Base-by-base conservation (phyloP, 2,888 invertebrate species). In the Hylaea fasciaria region DNA sequence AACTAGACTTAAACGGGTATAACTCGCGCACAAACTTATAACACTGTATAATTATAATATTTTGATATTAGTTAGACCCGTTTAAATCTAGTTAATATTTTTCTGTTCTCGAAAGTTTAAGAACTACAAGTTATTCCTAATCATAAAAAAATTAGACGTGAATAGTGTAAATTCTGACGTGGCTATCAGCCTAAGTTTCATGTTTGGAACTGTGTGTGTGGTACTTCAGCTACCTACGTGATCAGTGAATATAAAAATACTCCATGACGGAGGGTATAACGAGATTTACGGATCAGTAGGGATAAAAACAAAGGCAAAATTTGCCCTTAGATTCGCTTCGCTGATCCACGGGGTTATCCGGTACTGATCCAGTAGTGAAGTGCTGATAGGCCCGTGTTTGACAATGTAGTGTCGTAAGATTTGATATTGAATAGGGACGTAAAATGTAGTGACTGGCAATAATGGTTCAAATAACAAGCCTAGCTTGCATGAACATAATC, bases 281-380 rank as follows among this genome's bases (percentile, higher is more conserved):
- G 81, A 83, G 86, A 86, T 87, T 86, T 83, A 61, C 68, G 71
- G 72, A 58, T 73, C 74, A 78, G 76, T 69, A 68, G 69, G 82
- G 81, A 82, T 82, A 78, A 80, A 81, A 81, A 85, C 83, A 85
- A 83, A 83, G 78, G 80, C 77, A 73, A 81, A 84, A 83, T 85
- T 86, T 78, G 79, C 78, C 78, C 77, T 76, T 70, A 72, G 68
- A 81, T 74, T 80, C 80, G 80, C 81, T 86, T 79, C 80, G 78
- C 78, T 86, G 85, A 87, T 84, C 83, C 83, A 69, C 72, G 74
- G 73, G 51, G 64, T 63, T 64, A 62, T 65, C 66, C 54, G 50
- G 46, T 29, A 22, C 51, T 53, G 80, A 84, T 82, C 80, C 80
- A 77, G 73, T 73, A 65, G 68, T 68, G 58, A 61, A 50, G 63